Evolutionary conservation across 2,113 vertebrate genomes (phyloP).

Genomic region (Diphyllodes magnificus): DNA sequence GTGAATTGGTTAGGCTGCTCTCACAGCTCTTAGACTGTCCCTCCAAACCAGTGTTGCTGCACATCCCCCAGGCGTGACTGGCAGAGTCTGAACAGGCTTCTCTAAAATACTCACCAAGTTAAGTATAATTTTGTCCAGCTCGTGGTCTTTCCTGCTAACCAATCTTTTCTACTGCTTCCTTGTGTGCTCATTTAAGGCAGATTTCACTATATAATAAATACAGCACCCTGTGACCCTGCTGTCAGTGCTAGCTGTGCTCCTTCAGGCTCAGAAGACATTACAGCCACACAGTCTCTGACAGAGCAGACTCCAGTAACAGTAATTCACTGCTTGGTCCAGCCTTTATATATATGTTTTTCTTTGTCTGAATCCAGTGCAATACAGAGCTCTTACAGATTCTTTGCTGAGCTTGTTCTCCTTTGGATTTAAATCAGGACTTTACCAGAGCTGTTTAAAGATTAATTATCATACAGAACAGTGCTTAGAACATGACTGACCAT

Average conservation of each 20-base stretch:
- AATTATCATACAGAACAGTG: not conserved
- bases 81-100: not conserved
- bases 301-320: not conserved
- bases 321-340: not conserved
- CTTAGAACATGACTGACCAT: not conserved
- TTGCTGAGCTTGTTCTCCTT: not conserved
- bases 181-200: not conserved
- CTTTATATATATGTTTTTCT: not conserved
- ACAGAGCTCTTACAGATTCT: not conserved
- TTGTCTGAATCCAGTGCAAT: not conserved
- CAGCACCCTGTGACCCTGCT: not conserved
- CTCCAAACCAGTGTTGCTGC: not conserved
- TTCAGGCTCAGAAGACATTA: not conserved
- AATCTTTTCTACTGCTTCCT: not conserved
- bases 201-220: not conserved
- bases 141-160: not conserved
- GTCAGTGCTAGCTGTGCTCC: not conserved
- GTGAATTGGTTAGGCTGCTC: not conserved
- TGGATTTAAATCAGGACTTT: conserved; percentile 5
- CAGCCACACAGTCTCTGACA: not conserved
- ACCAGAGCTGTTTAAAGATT: not conserved
- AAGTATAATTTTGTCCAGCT: not conserved
- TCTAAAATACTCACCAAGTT: not conserved
- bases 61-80: not conserved
- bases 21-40: not conserved